Evolutionary conservation across 2,113 vertebrate species (phyloP).

Genomic region (Esox niger): DNA sequence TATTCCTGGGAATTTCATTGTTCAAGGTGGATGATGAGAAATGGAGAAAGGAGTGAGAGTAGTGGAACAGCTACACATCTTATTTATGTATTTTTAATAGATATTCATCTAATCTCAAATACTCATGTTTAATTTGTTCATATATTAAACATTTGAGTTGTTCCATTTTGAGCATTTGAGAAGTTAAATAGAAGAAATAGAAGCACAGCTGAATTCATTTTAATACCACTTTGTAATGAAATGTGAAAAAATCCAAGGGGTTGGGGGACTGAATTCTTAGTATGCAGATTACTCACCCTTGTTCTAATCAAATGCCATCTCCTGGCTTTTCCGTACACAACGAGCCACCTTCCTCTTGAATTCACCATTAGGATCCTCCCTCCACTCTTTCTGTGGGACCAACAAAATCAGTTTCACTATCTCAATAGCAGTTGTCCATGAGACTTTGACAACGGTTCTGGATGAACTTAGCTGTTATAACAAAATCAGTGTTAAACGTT

Average conservation of each 20-base stretch:
- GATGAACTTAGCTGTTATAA: not conserved
- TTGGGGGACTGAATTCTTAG: not conserved
- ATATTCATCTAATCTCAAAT: too few species aligned
- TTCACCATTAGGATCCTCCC: conserved; percentile 75
- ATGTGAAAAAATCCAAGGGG: too few species aligned
- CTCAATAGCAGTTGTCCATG: not conserved
- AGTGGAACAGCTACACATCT: too few species aligned
- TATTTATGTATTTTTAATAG: too few species aligned
- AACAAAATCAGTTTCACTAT: not conserved
- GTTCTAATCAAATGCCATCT: conserved; percentile 74
- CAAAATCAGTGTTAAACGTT: not conserved
- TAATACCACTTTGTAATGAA: too few species aligned
- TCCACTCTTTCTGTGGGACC: conserved; percentile 75
- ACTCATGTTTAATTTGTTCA: too few species aligned
- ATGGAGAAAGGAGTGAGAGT: too few species aligned
- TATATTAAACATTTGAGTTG: too few species aligned
- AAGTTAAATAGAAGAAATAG: too few species aligned
- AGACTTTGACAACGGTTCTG: not conserved
- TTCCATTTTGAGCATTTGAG: too few species aligned
- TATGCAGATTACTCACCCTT: not conserved
- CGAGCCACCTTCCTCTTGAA: conserved; percentile 79
- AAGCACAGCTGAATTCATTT: not conserved
- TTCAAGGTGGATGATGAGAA: too few species aligned
- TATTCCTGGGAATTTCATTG: too few species aligned
- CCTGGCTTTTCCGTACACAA: conserved; percentile 78